Conservation (phyloP, 2,113 vertebrate species). For the Chaenocephalus aceratus region DNA sequence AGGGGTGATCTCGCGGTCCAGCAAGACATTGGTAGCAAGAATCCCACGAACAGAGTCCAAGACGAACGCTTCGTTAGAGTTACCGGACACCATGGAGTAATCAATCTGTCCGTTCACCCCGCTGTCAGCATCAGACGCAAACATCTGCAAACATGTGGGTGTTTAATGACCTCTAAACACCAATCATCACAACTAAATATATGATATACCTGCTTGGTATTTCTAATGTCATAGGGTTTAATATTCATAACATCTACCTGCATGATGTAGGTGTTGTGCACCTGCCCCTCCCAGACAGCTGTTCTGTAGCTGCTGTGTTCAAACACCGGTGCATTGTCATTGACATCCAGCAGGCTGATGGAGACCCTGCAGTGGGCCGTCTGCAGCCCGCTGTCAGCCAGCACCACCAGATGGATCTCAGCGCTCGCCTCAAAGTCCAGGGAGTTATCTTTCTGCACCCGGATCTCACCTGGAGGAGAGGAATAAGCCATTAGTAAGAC, state of each 20-base stretch:
- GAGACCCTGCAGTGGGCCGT: slow-evolving; percentile 85
- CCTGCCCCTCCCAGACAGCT: slow-evolving; percentile 88
- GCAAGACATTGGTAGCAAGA: slow-evolving; percentile 82
- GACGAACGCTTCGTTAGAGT: slow-evolving; percentile 86
- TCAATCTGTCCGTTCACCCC: slow-evolving; percentile 87
- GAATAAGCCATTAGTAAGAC: neutral
- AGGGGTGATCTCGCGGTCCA: slow-evolving; percentile 87
- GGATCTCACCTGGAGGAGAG: slow-evolving; percentile 85
- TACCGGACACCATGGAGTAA: slow-evolving; percentile 90
- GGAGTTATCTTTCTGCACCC: slow-evolving; percentile 84
- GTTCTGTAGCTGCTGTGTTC: slow-evolving; percentile 84
- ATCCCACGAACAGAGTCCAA: slow-evolving; percentile 88
- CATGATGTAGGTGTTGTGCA: slow-evolving; percentile 82
- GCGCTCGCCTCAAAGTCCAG: slow-evolving; percentile 89
- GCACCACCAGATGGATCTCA: slow-evolving; percentile 84
- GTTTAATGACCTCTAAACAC: neutral
- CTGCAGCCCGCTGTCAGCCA: slow-evolving; percentile 84
- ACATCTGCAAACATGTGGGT: slow-evolving; percentile 81
- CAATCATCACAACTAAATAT: neutral
- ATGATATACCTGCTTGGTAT: neutral
- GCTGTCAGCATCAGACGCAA: slow-evolving; percentile 89
- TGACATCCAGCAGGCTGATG: slow-evolving; percentile 87
- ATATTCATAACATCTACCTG: slow-evolving; percentile 83
- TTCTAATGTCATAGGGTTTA: neutral
- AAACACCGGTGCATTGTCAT: slow-evolving; percentile 91